Evolutionary conservation across 2,888 invertebrate species (phyloP), one percentile per base, ranked within the genome.

Genomic region (Cephus pygmeus): DNA sequence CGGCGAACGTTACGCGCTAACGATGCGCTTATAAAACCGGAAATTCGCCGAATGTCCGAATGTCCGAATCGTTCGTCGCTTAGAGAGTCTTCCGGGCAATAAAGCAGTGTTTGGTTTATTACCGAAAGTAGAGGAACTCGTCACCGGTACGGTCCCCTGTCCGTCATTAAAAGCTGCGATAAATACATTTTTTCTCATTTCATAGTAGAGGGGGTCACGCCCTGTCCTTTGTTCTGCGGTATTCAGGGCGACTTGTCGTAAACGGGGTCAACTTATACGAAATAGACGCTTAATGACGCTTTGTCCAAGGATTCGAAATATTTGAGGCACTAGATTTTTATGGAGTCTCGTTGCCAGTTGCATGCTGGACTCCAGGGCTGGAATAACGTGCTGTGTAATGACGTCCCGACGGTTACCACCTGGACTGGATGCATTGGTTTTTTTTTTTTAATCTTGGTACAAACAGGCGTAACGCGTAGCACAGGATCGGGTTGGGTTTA

Each of bases 21-120:
- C 86, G 85, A 85, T 85, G 84, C 87, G 88, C 89, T 90, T 90
- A 88, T 89, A 89, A 90, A 56, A 89, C 88, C 88, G 89, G 90
- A 90, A 89, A 90, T 90, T 87, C 88, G 85, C 84, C 75, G 69
- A 76, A 76, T 69, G 69, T 68, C 83, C 84, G 81, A 85, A 83
- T 84, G 84, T 85, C 84, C 85, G 85, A 87, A 88, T 87, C 84
- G 86, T 85, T 85, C 85, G 80, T 82, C 75, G 83, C 82, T 81
- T 85, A 84, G 82, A 84, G 84, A 83, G 80, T 85, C 84, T 87
- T 87, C 86, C 84, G 85, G 83, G 82, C 85, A 82, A 87, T 87
- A 87, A 86, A 87, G 80, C 79, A 76, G 74, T n/a, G 31, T 71
- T 33, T 74, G 74, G 74, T 74, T 80, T 82, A 82, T 81, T 79